phyloP scores from a whole-genome alignment of 92 coral and sea anemone species.

The Bergia sp. region DNA sequence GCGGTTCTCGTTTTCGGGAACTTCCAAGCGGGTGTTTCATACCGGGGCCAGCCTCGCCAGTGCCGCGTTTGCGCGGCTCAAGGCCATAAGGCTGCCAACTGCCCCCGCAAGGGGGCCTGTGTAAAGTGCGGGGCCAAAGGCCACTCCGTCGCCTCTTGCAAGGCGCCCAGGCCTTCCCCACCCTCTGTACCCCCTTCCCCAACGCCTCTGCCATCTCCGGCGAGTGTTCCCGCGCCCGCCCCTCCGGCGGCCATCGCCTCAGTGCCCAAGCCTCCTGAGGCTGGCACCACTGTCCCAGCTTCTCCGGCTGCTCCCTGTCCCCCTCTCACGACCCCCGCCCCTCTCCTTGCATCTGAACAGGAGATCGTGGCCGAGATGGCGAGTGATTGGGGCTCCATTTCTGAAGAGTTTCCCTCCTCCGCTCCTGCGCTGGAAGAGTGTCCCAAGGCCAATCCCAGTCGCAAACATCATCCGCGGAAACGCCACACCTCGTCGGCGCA shows the following conservation, averaged over 20 bases:
- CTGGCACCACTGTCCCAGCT: constrained; percentile 17
- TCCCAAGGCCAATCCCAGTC: constrained; percentile 21
- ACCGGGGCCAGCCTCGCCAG: constrained; percentile 27
- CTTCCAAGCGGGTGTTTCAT: constrained; percentile 22
- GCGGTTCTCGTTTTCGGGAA: constrained; percentile 18
- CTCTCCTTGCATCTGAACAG: neutral
- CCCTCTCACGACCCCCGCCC: constrained; percentile 18
- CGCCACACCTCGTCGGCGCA: constrained; percentile 23
- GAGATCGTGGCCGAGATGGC: constrained; percentile 18
- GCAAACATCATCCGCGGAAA: constrained; percentile 19
- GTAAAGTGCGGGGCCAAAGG: constrained; percentile 7
- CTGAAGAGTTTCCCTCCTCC: constrained; percentile 20
- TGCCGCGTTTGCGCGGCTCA: constrained; percentile 9
- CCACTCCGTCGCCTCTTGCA: constrained; percentile 16
- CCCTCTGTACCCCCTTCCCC: constrained; percentile 20
- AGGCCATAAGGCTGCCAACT: neutral
- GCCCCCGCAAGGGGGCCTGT: constrained; percentile 16
- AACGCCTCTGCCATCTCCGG: neutral
- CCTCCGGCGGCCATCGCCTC: constrained; percentile 10
- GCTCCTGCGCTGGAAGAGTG: constrained; percentile 22
- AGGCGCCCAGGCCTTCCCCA: constrained; percentile 10
- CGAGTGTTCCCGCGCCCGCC: constrained; percentile 18
- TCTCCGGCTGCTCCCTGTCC: constrained; percentile 17
- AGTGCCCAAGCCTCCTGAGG: constrained; percentile 15
- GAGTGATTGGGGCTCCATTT: constrained; percentile 19